phyloP scores from a whole-genome alignment of 1,140 invertebrate species.

The Drosophila simulans region DNA sequence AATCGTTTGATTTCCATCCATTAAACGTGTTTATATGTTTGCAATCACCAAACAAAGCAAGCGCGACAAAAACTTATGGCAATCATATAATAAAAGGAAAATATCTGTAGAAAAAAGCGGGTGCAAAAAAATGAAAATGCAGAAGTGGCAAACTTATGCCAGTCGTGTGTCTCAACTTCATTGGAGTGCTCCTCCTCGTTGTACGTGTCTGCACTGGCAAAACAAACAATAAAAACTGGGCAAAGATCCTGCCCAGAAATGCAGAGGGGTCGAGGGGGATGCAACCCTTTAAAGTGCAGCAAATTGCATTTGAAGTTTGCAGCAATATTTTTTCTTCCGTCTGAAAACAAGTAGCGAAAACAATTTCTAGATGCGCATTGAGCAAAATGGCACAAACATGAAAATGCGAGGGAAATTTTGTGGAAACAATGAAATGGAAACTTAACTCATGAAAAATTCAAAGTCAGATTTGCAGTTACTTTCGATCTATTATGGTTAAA shows the following conservation, averaged over 20 bases:
- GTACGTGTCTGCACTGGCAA: constrained; percentile 53
- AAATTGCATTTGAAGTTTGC: constrained; percentile 56
- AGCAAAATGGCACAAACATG: constrained; percentile 5
- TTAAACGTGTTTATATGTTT: constrained; percentile 51
- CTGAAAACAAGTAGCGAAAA: constrained; percentile 39
- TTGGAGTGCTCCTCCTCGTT: constrained; percentile 35
- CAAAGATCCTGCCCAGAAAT: constrained; percentile 14
- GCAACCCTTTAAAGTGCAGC: constrained; percentile 50
- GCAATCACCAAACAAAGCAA: constrained; percentile 50
- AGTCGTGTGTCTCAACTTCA: constrained; percentile 57
- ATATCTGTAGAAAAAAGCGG: constrained; percentile 20
- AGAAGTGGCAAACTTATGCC: constrained; percentile 34
- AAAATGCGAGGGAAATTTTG: constrained; percentile 10
- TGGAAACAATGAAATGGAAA: constrained; percentile 49
- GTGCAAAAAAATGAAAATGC: constrained; percentile 20
- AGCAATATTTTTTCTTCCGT: constrained; percentile 47
- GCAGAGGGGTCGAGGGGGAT: not conserved
- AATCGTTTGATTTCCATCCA: constrained; percentile 37
- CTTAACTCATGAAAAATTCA: constrained; percentile 53
- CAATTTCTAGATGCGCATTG: constrained; percentile 37
- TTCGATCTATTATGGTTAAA: constrained; percentile 19
- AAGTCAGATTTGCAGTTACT: constrained; percentile 34
- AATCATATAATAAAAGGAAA: constrained; percentile 61
- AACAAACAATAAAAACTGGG: constrained; percentile 49
- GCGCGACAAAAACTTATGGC: constrained; percentile 58